phyloP scores from a whole-genome alignment of 2,888 invertebrate genomes.

The Melipona beecheii region DNA sequence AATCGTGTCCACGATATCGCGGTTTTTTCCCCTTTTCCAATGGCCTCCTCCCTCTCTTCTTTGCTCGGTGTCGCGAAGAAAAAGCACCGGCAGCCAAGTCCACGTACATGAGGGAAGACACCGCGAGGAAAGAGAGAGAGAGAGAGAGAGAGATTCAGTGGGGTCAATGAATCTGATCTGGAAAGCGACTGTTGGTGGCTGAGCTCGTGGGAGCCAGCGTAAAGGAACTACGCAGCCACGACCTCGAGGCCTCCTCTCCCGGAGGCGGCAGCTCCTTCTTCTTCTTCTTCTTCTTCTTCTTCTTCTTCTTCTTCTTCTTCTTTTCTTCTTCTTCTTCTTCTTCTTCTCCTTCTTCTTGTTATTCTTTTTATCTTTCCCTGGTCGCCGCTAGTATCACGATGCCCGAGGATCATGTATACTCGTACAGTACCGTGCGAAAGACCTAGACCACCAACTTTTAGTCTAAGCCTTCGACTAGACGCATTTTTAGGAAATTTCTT shows the following conservation, averaged over 20 bases:
- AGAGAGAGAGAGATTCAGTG: constrained; percentile 67
- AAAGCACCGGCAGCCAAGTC: constrained; percentile 57
- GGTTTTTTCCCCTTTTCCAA: constrained; percentile 27
- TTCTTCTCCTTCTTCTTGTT: constrained; percentile 24
- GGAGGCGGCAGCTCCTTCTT: constrained; percentile 54
- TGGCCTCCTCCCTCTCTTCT: not conserved
- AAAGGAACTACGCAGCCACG: constrained; percentile 67
- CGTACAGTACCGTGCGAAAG: constrained; percentile 17
- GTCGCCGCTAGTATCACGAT: constrained; percentile 51
- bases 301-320: constrained; percentile 27
- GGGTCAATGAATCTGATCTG: constrained; percentile 77
- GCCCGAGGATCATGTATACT: constrained; percentile 50
- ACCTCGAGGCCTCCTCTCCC: constrained; percentile 67
- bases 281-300: constrained; percentile 33
- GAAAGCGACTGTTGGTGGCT: constrained; percentile 68
- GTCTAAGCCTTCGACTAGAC: too few species aligned
- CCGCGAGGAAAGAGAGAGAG: constrained; percentile 16
- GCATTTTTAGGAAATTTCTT: not conserved
- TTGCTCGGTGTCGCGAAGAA: constrained; percentile 45
- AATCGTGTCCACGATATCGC: constrained; percentile 34
- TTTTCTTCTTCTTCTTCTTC: constrained; percentile 37
- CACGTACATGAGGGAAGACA: constrained; percentile 14
- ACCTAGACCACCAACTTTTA: not conserved
- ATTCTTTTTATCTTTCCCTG: constrained; percentile 30
- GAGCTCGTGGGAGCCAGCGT: constrained; percentile 63